phyloP scores from a whole-genome alignment of 1,140 invertebrate genomes.

The Drosophila lacteicornis region DNA sequence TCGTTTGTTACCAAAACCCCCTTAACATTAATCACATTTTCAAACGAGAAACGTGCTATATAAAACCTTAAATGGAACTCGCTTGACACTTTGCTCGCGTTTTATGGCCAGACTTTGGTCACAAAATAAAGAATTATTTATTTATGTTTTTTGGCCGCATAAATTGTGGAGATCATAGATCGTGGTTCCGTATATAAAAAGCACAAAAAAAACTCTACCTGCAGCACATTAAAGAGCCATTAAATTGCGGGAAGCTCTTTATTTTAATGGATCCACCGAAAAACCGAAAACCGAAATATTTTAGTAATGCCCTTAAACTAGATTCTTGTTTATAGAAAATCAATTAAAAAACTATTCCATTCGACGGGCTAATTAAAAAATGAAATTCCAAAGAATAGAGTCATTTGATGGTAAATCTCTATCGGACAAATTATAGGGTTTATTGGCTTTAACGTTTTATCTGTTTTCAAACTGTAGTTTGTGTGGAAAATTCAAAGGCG shows the following conservation, averaged over 20 bases:
- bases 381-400: slow-evolving; percentile 78
- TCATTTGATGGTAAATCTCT: slow-evolving; percentile 50
- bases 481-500: slow-evolving; percentile 16
- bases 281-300: slow-evolving; percentile 41
- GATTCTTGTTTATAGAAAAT: slow-evolving; percentile 63
- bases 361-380: slow-evolving; percentile 66
- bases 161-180: slow-evolving; percentile 53
- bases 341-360: slow-evolving; percentile 78
- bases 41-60: slow-evolving; percentile 41
- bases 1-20: slow-evolving; percentile 9
- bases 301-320: slow-evolving; percentile 47
- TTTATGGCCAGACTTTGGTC: slow-evolving; percentile 56
- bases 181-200: slow-evolving; percentile 31
- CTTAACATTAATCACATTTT: slow-evolving; percentile 36
- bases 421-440: slow-evolving; percentile 67
- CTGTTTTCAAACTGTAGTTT: slow-evolving; percentile 47
- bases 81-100: slow-evolving; percentile 75
- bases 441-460: slow-evolving; percentile 62
- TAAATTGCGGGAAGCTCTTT: slow-evolving; percentile 65
- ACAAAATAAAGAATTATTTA: slow-evolving; percentile 49
- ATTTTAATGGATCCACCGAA: slow-evolving; percentile 53
- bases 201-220: slow-evolving; percentile 5
- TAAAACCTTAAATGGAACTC: slow-evolving; percentile 47
- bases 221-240: slow-evolving; percentile 73
- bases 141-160: slow-evolving; percentile 52